phyloP scores from a whole-genome alignment of 2,113 vertebrate genomes.

The Periophthalmus modestus region DNA sequence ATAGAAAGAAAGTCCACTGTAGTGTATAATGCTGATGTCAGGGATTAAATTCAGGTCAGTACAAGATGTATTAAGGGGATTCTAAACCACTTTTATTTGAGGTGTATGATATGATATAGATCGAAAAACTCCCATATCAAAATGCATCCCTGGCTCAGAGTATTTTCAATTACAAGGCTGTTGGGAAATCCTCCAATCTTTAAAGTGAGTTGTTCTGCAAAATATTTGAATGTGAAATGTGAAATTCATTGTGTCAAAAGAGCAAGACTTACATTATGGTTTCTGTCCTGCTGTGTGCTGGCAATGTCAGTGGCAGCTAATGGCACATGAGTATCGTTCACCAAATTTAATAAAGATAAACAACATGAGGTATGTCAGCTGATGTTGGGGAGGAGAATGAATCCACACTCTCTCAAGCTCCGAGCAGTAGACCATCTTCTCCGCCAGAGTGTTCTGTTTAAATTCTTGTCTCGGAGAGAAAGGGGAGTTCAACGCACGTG shows the following conservation, averaged over 20 bases:
- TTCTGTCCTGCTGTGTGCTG: constrained; percentile 10
- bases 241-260: constrained; percentile 16
- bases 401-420: constrained; percentile 21
- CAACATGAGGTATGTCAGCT: constrained; percentile 58
- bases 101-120: constrained; percentile 56
- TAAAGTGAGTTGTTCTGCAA: background rate
- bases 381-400: constrained; percentile 25
- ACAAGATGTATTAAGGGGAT: constrained; percentile 48
- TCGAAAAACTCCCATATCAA: background rate
- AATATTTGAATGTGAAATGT: constrained; percentile 6
- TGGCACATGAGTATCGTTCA: constrained; percentile 57
- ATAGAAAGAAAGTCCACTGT: background rate
- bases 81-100: constrained; percentile 40
- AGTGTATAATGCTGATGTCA: constrained; percentile 31
- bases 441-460: constrained; percentile 30
- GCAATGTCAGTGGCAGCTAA: constrained; percentile 35
- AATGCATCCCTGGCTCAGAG: constrained; percentile 23
- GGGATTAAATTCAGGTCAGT: constrained; percentile 26
- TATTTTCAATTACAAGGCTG: constrained; percentile 9
- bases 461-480: constrained; percentile 62
- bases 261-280: constrained; percentile 18
- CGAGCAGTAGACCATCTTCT: constrained; percentile 14
- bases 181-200: background rate
- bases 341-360: constrained; percentile 54
- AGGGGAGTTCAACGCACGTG: constrained; percentile 49